These are phyloP conservation scores for Drosophila miranda DNA, from an alignment of 1,140 invertebrate genomes.

Conservation along the genomic window DNA sequence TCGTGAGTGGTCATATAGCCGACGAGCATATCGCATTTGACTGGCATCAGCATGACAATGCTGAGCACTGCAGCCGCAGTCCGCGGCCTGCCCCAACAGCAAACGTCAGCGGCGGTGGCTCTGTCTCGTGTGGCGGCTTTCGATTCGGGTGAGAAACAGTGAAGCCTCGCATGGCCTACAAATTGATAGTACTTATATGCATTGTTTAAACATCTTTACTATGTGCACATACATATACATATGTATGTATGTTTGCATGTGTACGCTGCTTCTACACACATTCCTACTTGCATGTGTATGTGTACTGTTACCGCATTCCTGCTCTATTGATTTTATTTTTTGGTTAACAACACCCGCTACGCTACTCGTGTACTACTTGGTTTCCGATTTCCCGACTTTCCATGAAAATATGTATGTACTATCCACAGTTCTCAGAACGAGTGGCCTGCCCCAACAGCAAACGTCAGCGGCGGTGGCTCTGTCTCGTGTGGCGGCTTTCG, in stretches of 20 bases:
- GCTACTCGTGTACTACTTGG: too few relatives aligned
- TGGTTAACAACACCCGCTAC: too few relatives aligned
- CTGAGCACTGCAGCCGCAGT: conserved; percentile 42
- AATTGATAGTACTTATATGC: not conserved
- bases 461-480: conserved; percentile 11
- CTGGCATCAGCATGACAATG: conserved; percentile 32
- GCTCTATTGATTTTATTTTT: too few relatives aligned
- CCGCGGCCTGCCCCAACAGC: conserved; percentile 28
- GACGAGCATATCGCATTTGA: conserved; percentile 4
- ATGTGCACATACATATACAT: too few relatives aligned
- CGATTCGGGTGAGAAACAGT: conserved; percentile 42
- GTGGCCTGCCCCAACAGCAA: conserved; percentile 29
- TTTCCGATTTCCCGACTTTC: too few relatives aligned
- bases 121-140: conserved; percentile 1
- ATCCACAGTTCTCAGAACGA: too few relatives aligned
- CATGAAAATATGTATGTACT: too few relatives aligned
- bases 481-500: not conserved
- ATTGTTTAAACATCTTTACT: not conserved
- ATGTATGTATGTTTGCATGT: not conserved
- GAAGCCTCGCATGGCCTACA: not conserved
- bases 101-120: conserved; percentile 8
- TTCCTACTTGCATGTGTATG: too few relatives aligned
- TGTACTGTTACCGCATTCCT: too few relatives aligned
- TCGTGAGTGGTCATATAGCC: not conserved
- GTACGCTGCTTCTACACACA: not conserved